Evolutionary conservation across 2,113 vertebrate genomes (phyloP).

Genomic region (Mustelus asterias): DNA sequence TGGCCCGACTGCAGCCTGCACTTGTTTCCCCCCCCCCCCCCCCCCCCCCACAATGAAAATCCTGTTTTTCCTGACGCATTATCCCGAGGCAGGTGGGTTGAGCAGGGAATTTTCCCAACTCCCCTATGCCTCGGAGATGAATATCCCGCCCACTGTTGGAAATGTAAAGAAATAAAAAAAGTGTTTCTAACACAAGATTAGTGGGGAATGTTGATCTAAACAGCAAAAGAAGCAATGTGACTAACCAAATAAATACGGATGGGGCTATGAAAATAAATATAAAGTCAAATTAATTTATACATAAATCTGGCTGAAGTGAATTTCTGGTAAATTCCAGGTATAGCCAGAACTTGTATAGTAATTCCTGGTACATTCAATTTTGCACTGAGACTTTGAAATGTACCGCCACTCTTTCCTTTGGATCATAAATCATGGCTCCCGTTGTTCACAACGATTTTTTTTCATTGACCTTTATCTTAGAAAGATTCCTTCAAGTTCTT

Average conservation of each 20-base stretch:
- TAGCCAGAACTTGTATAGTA: slow-evolving; percentile 22
- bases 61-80: too few relatives aligned
- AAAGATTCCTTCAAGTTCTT: background rate
- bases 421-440: slow-evolving; percentile 15
- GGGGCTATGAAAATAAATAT: slow-evolving; percentile 12
- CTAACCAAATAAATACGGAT: background rate
- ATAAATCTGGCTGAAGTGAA: slow-evolving; percentile 27
- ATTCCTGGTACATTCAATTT: background rate
- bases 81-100: too few relatives aligned
- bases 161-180: background rate
- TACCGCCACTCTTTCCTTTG: background rate
- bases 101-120: too few relatives aligned
- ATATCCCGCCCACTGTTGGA: background rate
- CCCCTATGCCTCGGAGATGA: too few relatives aligned
- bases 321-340: slow-evolving; percentile 29
- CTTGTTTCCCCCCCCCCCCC: too few relatives aligned
- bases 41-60: too few relatives aligned
- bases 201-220: background rate
- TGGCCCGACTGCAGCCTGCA: too few relatives aligned
- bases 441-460: background rate
- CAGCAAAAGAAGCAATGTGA: background rate
- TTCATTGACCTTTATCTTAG: background rate
- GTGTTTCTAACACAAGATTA: background rate
- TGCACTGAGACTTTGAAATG: background rate
- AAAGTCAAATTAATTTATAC: slow-evolving; percentile 23